phyloP scores from a whole-genome alignment of 1,140 invertebrate genomes.

The Cardiocondyla obscurior region DNA sequence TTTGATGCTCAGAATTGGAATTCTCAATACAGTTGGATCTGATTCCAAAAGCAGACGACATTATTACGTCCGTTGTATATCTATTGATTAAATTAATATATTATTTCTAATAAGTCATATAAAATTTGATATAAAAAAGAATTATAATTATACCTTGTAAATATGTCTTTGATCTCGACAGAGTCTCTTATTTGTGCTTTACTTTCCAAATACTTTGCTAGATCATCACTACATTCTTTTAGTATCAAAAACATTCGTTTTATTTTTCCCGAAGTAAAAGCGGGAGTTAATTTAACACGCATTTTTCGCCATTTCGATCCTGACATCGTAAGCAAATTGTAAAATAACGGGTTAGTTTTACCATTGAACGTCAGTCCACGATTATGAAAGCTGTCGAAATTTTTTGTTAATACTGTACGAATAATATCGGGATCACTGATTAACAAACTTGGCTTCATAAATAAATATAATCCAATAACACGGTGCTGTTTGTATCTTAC shows the following conservation, averaged over 20 bases:
- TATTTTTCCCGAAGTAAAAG: slow-evolving; percentile 84
- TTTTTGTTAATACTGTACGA: slow-evolving; percentile 81
- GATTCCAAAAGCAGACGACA: no score
- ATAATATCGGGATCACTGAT: slow-evolving; percentile 79
- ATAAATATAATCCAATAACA: background rate
- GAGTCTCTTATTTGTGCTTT: slow-evolving; percentile 20
- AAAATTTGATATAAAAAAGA: no score
- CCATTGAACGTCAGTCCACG: slow-evolving; percentile 36
- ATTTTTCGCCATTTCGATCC: slow-evolving; percentile 84
- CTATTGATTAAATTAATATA: no score
- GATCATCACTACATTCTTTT: slow-evolving; percentile 75
- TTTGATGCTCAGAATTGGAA: background rate
- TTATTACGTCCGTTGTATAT: no score
- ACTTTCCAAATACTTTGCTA: slow-evolving; percentile 69
- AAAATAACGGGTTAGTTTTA: background rate
- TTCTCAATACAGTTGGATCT: no score
- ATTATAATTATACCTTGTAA: no score
- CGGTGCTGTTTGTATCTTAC: background rate
- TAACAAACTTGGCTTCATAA: background rate
- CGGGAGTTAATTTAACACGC: slow-evolving; percentile 84
- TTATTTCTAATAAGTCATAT: no score
- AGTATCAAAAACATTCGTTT: no score
- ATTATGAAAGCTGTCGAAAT: slow-evolving; percentile 83
- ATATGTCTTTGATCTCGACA: slow-evolving; percentile 80
- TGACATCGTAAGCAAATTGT: no score